These are phyloP conservation scores for Gymnodraco acuticeps DNA, from an alignment of 2,797 vertebrate genomes.

Conservation along the genomic window DNA sequence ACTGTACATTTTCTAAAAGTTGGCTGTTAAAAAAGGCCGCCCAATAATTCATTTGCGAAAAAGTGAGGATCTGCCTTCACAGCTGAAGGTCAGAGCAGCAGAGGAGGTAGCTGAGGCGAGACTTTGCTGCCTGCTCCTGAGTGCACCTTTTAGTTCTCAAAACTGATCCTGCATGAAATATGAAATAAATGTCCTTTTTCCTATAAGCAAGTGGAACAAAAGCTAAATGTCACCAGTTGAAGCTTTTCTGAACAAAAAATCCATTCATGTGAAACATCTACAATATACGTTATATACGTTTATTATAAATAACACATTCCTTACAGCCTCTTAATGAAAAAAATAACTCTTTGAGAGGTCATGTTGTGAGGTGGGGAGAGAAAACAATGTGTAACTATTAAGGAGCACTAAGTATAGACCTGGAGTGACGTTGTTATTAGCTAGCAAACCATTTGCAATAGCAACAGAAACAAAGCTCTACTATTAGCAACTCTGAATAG, in stretches of 20 bases:
- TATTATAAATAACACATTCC: constrained; percentile 78
- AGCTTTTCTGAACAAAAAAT: constrained; percentile 63
- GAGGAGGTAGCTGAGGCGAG: constrained; percentile 38
- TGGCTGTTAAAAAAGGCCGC: constrained; percentile 67
- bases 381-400: neutral
- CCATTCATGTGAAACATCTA: constrained; percentile 66
- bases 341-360: constrained; percentile 35
- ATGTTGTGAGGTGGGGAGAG: constrained; percentile 39
- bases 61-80: constrained; percentile 59
- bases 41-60: constrained; percentile 70
- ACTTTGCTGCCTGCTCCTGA: constrained; percentile 35
- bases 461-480: no score
- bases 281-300: constrained; percentile 60
- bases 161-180: constrained; percentile 63
- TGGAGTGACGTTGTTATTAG: no score
- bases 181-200: constrained; percentile 63
- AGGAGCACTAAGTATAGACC: neutral
- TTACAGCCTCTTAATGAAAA: constrained; percentile 60
- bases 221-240: constrained; percentile 79
- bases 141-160: constrained; percentile 58
- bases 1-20: constrained; percentile 58
- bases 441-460: no score
- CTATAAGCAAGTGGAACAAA: constrained; percentile 66
- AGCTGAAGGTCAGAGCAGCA: constrained; percentile 67
- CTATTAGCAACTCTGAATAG: no score